Evolutionary conservation across 2,797 vertebrate genomes (phyloP), one percentile per base, ranked within the genome.

Genomic region (Gymnocypris eckloni): DNA sequence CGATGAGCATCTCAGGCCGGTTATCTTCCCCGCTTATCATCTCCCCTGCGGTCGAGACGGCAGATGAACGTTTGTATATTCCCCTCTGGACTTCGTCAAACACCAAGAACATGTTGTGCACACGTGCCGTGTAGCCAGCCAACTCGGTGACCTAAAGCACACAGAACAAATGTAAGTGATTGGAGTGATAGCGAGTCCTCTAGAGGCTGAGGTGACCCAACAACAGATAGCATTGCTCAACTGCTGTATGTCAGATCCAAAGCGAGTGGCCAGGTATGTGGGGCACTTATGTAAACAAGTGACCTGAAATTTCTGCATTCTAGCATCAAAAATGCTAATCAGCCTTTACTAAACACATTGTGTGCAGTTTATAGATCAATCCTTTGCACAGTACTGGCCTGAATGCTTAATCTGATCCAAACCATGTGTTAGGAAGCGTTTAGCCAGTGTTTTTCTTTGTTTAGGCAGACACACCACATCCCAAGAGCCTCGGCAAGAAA

Each of bases 41-140:
- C 4, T 87, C 94, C 61, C 87, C 93, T 0, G 85, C 87, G 28
- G 91, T 92, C 13, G 93, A 93, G 86, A 95, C 91, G 52, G 96
- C 87, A 43, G 94, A 89, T 6, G 95, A 94, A 89, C 97, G 97
- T 92, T 97, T 99, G 94, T 98, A 99, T 91, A 98, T 92, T 18
- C 98, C 98, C 89, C 91, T 96, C 91, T 97, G 98, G 70, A 99
- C 98, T 89, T 99, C 98, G 56, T 97, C 96, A 75, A 99, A 99
- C 89, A 99, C 98, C 84, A 93, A 93, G 86, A 99, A 97, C 98
- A 99, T 98, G 92, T 97, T 98, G 93, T 98, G 96, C 43, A 99
- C 98, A 11, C 98, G 95, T 22, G 98, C 97, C 0, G 98, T 99
- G 92, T 99, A 99, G 50, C 98, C 98, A 48, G 98, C 98, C 91